Evolutionary conservation across 1,140 invertebrate species (phyloP).

Genomic region (Belonocnema kinseyi): DNA sequence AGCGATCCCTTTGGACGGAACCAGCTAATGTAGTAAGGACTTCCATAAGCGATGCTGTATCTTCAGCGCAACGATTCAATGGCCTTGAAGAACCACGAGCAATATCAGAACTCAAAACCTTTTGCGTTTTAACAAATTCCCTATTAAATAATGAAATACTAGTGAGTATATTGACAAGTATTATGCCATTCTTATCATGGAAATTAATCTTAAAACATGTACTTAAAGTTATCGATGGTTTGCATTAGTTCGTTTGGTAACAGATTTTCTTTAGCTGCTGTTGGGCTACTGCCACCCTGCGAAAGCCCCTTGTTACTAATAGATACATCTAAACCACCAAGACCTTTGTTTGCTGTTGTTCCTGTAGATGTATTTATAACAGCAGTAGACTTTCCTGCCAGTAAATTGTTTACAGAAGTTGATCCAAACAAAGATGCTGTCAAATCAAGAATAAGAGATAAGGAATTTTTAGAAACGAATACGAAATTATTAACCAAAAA

Average conservation of each 20-base stretch:
- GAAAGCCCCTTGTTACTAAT: constrained; percentile 75
- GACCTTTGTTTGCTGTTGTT: constrained; percentile 73
- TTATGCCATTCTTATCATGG: constrained; percentile 52
- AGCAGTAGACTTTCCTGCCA: constrained; percentile 66
- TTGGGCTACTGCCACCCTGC: constrained; percentile 77
- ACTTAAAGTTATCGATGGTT: constrained; percentile 79
- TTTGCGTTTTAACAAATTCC: constrained; percentile 89
- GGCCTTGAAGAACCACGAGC: constrained; percentile 84
- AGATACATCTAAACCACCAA: constrained; percentile 81
- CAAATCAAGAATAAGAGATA: constrained; percentile 42
- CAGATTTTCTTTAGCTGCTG: constrained; percentile 81
- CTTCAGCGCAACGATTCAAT: constrained; percentile 80
- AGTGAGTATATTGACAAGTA: too few relatives aligned
- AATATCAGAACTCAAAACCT: constrained; percentile 87
- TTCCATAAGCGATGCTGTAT: constrained; percentile 81
- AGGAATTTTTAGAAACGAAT: constrained; percentile 39
- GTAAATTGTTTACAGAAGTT: constrained; percentile 56
- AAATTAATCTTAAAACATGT: constrained; percentile 54
- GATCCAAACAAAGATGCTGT: constrained; percentile 65
- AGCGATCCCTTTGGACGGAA: constrained; percentile 79
- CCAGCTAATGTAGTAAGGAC: constrained; percentile 80
- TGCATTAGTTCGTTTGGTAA: constrained; percentile 84
- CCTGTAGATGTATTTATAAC: constrained; percentile 61
- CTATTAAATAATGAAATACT: constrained; percentile 78
- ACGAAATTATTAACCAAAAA: constrained; percentile 38